Percentiles rank a stretch among this genome's conserved stretches.
phyloP scores from a whole-genome alignment of 2,797 vertebrate genomes.

The Malurus leucopterus region DNA sequence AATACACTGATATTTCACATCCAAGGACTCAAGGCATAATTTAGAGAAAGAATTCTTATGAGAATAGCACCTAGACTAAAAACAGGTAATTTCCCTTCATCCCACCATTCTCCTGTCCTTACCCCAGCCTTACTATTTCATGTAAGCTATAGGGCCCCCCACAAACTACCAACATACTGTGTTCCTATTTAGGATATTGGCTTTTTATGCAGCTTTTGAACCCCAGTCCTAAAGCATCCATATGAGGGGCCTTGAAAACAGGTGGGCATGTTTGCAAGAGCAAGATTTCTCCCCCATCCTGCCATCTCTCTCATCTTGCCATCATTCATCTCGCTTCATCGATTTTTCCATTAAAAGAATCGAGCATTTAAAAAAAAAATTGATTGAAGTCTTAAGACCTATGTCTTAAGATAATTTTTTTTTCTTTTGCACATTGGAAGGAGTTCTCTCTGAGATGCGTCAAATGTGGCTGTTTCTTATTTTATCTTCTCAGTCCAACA shows the following conservation, averaged over 20 bases:
- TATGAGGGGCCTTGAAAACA: background rate
- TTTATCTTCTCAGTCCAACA: background rate
- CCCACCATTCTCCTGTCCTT: background rate
- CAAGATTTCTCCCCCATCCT: background rate
- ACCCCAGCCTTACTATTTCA: background rate
- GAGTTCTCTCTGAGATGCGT: background rate
- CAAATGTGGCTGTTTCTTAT: background rate
- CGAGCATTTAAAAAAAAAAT: accelerated
- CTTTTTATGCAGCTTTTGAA: background rate
- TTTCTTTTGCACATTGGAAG: background rate
- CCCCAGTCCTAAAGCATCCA: background rate
- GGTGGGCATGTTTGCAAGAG: background rate
- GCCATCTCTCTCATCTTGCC: background rate
- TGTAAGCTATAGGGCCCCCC: background rate
- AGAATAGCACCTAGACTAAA: too few species aligned
- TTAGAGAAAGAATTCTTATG: background rate
- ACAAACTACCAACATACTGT: background rate
- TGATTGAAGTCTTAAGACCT: background rate
- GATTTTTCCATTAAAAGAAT: background rate
- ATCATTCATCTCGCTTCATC: background rate
- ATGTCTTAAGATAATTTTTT: background rate
- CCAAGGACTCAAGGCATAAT: background rate
- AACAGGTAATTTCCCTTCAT: background rate
- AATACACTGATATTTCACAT: background rate
- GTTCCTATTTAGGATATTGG: background rate